Evolutionary conservation across 2,797 vertebrate genomes (phyloP).

Genomic region (Parotocinclus haroldoi): DNA sequence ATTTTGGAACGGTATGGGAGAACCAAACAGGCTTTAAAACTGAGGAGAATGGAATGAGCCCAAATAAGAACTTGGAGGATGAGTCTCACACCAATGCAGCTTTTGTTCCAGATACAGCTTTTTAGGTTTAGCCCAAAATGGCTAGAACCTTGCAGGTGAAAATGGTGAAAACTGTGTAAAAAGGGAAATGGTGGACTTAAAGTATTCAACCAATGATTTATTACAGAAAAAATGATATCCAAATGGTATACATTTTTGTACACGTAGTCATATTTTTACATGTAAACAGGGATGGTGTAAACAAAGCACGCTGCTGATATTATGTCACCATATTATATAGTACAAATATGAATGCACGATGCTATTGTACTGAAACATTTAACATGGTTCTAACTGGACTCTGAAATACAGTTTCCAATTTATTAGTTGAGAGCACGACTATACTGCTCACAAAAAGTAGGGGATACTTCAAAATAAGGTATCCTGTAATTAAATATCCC

Average conservation of each 20-base stretch:
- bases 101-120: conserved; percentile 56
- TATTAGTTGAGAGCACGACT: conserved; percentile 10
- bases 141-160: not conserved
- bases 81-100: conserved; percentile 63
- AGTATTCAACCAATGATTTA: conserved; percentile 76
- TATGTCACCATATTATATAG: conserved; percentile 47
- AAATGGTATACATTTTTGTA: conserved; percentile 69
- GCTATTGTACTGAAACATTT: conserved; percentile 50
- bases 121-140: not conserved
- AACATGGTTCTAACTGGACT: conserved; percentile 42
- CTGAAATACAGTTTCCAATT: not conserved
- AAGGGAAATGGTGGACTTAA: conserved; percentile 57
- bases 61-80: conserved; percentile 55
- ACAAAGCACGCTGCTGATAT: conserved; percentile 67
- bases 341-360: conserved; percentile 38
- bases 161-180: conserved; percentile 6
- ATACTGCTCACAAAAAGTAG: too few species aligned
- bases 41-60: conserved; percentile 21
- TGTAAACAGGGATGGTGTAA: conserved; percentile 81
- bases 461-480: too few species aligned
- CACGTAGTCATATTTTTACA: conserved; percentile 67
- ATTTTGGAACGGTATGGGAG: conserved; percentile 45
- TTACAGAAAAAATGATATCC: conserved; percentile 83
- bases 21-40: conserved; percentile 49
- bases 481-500: too few species aligned